Evolutionary conservation across 2,113 vertebrate species (phyloP), one percentile per base, ranked within the genome.

Genomic region (Vulpes ferrilata): DNA sequence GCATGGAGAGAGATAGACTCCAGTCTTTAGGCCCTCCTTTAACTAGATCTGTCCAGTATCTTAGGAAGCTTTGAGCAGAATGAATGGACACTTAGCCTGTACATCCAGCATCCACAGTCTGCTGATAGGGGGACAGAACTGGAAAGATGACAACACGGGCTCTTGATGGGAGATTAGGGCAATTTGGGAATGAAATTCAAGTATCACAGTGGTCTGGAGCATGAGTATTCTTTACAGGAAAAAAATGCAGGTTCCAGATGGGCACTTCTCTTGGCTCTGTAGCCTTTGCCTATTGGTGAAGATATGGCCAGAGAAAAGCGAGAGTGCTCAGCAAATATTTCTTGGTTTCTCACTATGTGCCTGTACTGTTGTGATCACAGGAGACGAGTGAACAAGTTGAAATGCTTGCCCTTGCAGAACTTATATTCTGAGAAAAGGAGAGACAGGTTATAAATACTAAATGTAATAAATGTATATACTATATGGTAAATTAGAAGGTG

Each of bases 121-220:
- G 5, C 43, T 55, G 5, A 53, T 7, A 48, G 16, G 0, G 9
- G 7, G 2, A 8, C 4, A 38, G 27, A 87, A 7, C 9, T n/a
- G 20, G 13, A 13, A 73, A 67, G 25, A 55, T 30, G 43, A 20
- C n/a, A n/a, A 67, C 9, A 53, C 3, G 7, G 22, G 35, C 11
- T 25, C 38, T 69, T 8, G 6, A 23, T 51, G 13, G 71, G 4
- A 17, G 1, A 12, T 53, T 35, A 6, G 17, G 25, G 9, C 35
- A n/a, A 53, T 85, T 69, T 59, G 23, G 11, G 27, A 67, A 35
- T 82, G 48, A 25, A 67, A 65, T 79, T 73, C 43, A 67, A 51
- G 27, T 5, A 79, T 80, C 35, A 65, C 10, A 43, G 10, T 7
- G 2, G 1, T 62, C 48, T 87, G 15, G 13, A 48, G 3, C 4